Conservation (phyloP, 2,888 invertebrate genomes). For the Keiferia lycopersicella region DNA sequence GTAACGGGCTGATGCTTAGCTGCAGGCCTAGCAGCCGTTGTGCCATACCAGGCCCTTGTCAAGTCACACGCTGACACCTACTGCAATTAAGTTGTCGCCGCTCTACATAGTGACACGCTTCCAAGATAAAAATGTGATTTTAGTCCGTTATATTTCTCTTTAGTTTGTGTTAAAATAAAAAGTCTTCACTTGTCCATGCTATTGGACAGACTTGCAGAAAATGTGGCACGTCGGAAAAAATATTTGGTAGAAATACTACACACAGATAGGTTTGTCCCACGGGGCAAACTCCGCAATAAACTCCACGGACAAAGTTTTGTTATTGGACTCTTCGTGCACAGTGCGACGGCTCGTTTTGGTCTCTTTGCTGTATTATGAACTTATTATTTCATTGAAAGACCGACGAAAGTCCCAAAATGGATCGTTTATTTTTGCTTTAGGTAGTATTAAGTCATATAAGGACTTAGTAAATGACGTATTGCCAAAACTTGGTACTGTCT, state of each 20-base stretch:
- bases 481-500: slow-evolving; percentile 22
- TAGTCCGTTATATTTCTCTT: no score
- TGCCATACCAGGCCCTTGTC: neutral
- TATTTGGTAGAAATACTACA: neutral
- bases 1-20: neutral
- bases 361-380: no score
- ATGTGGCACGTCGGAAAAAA: neutral
- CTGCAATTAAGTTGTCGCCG: slow-evolving; percentile 70
- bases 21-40: slow-evolving; percentile 24
- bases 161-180: neutral
- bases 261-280: slow-evolving; percentile 7
- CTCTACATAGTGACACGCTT: slow-evolving; percentile 35
- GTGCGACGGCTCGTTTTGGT: no score
- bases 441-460: neutral
- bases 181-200: no score
- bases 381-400: no score
- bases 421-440: no score
- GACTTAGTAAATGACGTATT: neutral
- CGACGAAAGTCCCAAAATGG: no score
- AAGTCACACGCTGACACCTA: slow-evolving; percentile 54
- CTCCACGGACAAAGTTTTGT: neutral
- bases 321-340: neutral
- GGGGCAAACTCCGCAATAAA: slow-evolving; percentile 20
- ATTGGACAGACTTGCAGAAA: neutral
- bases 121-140: neutral